phyloP scores from a whole-genome alignment of 2,797 vertebrate species.

The Morelia viridis region DNA sequence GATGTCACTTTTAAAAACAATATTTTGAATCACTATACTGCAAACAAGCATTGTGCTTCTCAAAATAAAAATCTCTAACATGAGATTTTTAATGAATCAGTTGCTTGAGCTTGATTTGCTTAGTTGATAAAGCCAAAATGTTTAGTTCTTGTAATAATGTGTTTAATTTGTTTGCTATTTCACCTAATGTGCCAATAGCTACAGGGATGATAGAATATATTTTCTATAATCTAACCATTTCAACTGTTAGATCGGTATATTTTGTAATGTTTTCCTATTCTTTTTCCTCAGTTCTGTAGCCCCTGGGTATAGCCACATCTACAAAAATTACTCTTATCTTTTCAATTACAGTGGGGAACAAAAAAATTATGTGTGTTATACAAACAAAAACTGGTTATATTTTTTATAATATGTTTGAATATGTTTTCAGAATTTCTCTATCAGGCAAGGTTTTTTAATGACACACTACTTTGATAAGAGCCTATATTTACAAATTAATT shows the following conservation, averaged over 20 bases:
- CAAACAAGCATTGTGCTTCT: background rate
- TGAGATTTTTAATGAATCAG: background rate
- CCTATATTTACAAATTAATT: too few species aligned
- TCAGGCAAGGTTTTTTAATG: too few species aligned
- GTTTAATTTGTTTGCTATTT: background rate
- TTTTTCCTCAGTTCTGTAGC: background rate
- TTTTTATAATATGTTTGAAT: too few species aligned
- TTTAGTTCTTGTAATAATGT: background rate
- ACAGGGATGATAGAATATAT: background rate
- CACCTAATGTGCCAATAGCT: background rate
- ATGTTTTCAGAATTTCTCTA: too few species aligned
- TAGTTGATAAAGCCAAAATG: background rate
- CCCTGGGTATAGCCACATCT: too few species aligned
- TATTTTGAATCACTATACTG: background rate
- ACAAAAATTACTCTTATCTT: too few species aligned
- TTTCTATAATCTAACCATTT: background rate
- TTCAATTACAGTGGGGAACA: too few species aligned
- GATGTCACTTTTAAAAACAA: background rate
- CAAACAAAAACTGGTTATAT: too few species aligned
- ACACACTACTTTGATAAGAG: too few species aligned
- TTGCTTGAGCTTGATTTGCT: background rate
- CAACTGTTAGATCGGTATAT: background rate
- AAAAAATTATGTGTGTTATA: too few species aligned
- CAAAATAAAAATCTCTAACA: background rate
- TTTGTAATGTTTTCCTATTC: background rate